Evolutionary conservation across 1,140 invertebrate genomes (phyloP), one percentile per base, ranked within the genome.

Genomic region (Dolichoris vasculosae): DNA sequence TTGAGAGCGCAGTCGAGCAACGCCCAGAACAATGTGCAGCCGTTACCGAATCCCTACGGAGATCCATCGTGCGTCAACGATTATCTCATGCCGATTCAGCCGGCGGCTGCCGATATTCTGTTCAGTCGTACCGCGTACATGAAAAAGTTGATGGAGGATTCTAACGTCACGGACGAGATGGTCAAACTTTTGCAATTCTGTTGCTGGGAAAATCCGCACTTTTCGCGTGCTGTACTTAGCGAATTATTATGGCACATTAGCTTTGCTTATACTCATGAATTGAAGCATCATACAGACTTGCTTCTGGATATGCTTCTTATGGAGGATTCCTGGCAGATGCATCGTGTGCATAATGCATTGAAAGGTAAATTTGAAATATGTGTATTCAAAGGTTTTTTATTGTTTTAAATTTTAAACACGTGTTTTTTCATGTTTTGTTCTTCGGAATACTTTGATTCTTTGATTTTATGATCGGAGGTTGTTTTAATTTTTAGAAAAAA

Each of bases 131-230:
- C 96, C 96, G 96, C 96, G 88, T 99, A 98, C 91, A 96, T 99
- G 82, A 99, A 99, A 92, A 99, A 99, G 92, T 94, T 99, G 11
- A 97, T 99, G 30, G 98, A 99, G 92, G 98, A 99, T 90, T 97
- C 97, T 43, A 98, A 97, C 92, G 95, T 96, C 43, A 96, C 96
- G 43, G 98, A 99, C 88, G 98, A 99, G 82, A 97, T 97, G 0
- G 94, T 98, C 2, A 97, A 97, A 92, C 93, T 99, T 73, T 91
- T 98, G 6, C 97, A 99, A 93, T 99, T 97, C 92, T 97, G 98
- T 90, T 98, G 97, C 89, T 99, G 98, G 98, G 98, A 99, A 92
- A 99, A 99, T 94, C 97, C 97, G 30, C 96, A 97, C 86, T 98
- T 99, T 91, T 99, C 98, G 20, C 95, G 97, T 75, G 95, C 95